phyloP scores from a whole-genome alignment of 2,888 invertebrate genomes.

The Hirtodrosophila cameraria region DNA sequence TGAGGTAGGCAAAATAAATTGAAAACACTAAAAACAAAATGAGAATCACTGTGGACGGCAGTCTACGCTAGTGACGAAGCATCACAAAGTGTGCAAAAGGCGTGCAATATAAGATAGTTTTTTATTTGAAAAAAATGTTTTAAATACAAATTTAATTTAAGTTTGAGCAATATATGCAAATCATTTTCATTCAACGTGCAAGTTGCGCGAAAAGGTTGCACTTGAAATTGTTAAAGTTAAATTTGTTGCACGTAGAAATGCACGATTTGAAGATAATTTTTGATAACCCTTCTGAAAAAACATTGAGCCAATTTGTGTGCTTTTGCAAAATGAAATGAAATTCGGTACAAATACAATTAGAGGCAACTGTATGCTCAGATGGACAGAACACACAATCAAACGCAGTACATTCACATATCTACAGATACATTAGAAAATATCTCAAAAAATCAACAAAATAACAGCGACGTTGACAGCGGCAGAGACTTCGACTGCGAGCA shows the following conservation, averaged over 20 bases:
- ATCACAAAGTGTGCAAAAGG: too few species aligned
- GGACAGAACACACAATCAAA: conserved; percentile 35
- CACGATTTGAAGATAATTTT: too few species aligned
- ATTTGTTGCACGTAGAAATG: too few species aligned
- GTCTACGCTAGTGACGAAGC: too few species aligned
- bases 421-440: conserved; percentile 79
- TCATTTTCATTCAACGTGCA: too few species aligned
- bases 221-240: too few species aligned
- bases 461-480: conserved; percentile 39
- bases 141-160: too few species aligned
- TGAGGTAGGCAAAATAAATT: conserved; percentile 28
- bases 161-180: not conserved
- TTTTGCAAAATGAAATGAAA: not conserved
- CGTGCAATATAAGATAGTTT: too few species aligned
- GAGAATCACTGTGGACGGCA: too few species aligned
- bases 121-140: too few species aligned
- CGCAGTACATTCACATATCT: conserved; percentile 65
- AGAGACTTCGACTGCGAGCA: conserved; percentile 24
- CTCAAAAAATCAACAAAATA: conserved; percentile 78
- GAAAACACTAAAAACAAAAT: not conserved
- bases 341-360: conserved; percentile 38
- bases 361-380: conserved; percentile 46
- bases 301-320: not conserved
- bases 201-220: too few species aligned
- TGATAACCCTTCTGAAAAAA: too few species aligned